Conservation (phyloP, 1,140 invertebrate species). For the Tetragnatha versicolor region DNA sequence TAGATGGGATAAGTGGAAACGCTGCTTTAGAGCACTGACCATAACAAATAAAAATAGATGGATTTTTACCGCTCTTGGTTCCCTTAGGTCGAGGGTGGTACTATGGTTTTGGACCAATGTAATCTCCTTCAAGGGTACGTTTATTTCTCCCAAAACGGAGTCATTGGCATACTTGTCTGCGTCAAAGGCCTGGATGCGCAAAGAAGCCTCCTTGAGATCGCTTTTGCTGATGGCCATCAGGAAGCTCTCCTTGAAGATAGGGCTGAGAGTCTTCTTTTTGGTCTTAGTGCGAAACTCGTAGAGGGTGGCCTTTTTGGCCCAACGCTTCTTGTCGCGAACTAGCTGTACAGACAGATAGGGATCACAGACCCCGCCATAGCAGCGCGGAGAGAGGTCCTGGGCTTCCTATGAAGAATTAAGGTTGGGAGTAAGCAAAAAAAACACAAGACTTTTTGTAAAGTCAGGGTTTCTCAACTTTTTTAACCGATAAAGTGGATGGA, state of each 20-base stretch:
- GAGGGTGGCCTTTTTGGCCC: slow-evolving; percentile 25
- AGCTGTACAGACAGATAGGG: slow-evolving; percentile 54
- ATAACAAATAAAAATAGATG: too few species aligned
- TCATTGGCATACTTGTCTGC: slow-evolving; percentile 60
- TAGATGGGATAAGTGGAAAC: too few species aligned
- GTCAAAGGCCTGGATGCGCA: slow-evolving; percentile 58
- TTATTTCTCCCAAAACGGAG: slow-evolving; percentile 58
- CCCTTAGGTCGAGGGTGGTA: slow-evolving; percentile 49
- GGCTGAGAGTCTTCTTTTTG: slow-evolving; percentile 56
- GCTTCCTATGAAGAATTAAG: slow-evolving; percentile 52
- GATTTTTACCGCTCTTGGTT: slow-evolving; percentile 54
- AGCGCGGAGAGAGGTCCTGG: slow-evolving; percentile 53
- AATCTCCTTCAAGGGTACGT: slow-evolving; percentile 46
- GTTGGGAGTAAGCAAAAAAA: not conserved
- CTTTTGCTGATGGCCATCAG: slow-evolving; percentile 55
- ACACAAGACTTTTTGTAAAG: not conserved
- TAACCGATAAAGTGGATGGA: not conserved
- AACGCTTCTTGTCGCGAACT: slow-evolving; percentile 45
- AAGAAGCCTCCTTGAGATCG: slow-evolving; percentile 56
- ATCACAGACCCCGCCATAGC: slow-evolving; percentile 57
- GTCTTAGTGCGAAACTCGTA: slow-evolving; percentile 57
- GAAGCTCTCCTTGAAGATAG: slow-evolving; percentile 58
- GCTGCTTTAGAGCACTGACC: too few species aligned
- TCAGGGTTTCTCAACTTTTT: not conserved
- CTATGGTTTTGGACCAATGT: slow-evolving; percentile 7